Conservation (phyloP, 2,113 vertebrate genomes). For the Rallus limicola region DNA sequence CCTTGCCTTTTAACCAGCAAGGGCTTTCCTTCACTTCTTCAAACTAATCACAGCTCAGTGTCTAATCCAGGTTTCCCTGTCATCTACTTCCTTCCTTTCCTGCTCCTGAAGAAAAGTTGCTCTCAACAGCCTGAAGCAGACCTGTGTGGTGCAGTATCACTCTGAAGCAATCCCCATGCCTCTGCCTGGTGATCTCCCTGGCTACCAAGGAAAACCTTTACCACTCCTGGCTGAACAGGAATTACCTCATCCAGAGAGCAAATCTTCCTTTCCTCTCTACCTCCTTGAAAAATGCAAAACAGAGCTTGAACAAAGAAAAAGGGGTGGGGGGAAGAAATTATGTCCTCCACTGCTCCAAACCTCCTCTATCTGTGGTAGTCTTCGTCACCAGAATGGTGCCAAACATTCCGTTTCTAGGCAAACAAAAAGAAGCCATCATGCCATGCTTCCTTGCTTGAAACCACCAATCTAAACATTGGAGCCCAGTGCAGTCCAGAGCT, state of each 20-base stretch:
- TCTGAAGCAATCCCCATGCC: background rate
- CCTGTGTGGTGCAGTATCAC: background rate
- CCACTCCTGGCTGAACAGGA: background rate
- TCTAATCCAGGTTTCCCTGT: background rate
- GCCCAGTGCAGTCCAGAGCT: background rate
- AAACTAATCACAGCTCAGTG: background rate
- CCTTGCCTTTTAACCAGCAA: background rate
- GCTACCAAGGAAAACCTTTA: background rate
- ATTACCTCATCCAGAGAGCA: accelerated
- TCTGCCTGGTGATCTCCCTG: background rate
- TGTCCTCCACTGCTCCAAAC: background rate
- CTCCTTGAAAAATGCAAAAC: background rate
- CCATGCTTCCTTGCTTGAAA: background rate
- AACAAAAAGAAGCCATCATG: accelerated
- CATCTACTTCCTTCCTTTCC: background rate
- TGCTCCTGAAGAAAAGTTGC: background rate
- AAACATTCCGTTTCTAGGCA: background rate
- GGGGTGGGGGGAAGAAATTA: accelerated
- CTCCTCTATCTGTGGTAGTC: background rate
- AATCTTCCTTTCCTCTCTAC: background rate
- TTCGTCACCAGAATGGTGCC: background rate
- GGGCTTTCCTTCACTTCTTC: background rate
- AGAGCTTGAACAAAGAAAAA: background rate
- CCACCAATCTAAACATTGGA: background rate
- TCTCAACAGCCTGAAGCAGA: background rate